Base-by-base conservation (phyloP, 2,113 vertebrate genomes). In the Nicator chloris region DNA sequence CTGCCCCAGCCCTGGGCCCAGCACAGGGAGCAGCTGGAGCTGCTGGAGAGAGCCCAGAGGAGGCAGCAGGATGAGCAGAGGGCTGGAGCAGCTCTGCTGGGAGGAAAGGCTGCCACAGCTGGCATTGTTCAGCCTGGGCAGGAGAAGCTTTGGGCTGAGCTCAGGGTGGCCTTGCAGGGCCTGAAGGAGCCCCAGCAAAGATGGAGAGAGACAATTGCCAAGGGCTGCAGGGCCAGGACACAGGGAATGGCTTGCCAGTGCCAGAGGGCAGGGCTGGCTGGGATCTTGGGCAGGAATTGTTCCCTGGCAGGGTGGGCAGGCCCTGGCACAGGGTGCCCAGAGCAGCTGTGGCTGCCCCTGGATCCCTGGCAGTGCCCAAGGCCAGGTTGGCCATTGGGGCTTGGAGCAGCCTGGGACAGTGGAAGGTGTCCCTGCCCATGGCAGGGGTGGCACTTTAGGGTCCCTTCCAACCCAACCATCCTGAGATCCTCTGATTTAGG, bases 281-380 rank as follows among this genome's bases (percentile, higher is more conserved):
- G 18, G 79, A 64, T n/a, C 1, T 15, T 54, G 5, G 27, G 23
- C 0, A 13, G 15, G 4, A 84, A 65, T 49, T n/a, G 0, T 19
- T 84, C 0, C 0, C 59, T 56, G 19, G 2, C 2, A 83, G 37
- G 31, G 5, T 26, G 56, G 3, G 0, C 0, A 45, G 21, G 33
- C 4, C 3, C 47, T 72, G 47, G 39, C 4, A 8, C 7, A 10
- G 72, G 6, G 2, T 69, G 3, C 6, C 39, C 73, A 78, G 73
- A 86, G 28, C 7, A 39, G 84, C 45, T 86, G 54, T 4, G 71
- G 51, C 51, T 85, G 61, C 51, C 56, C 73, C 84, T 84, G 69
- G 47, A 78, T 78, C 47, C 73, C 64, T 86, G 54, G 54, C 27
- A 86, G 37, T 59, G 61, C 5, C 44, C 83, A 68, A 77, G 45